These are phyloP conservation scores for Ardeotis arabs DNA, from an alignment of 2,113 vertebrate species.

Conservation along the genomic window DNA sequence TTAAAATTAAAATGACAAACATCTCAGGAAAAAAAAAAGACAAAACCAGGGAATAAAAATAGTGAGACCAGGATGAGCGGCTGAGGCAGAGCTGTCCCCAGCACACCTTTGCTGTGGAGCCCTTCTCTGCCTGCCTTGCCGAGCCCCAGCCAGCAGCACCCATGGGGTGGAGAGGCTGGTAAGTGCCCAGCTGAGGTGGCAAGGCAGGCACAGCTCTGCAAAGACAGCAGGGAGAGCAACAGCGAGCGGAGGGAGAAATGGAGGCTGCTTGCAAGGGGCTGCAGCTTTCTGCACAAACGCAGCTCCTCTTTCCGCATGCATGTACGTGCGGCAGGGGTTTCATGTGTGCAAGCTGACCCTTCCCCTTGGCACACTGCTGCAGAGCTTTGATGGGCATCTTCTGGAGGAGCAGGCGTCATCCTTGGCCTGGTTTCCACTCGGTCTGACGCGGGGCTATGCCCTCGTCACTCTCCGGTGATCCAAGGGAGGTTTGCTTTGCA, in stretches of 20 bases:
- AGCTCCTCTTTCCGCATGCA: background rate
- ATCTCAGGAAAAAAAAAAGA: background rate
- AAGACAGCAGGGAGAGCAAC: background rate
- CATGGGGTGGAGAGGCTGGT: background rate
- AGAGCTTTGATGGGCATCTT: background rate
- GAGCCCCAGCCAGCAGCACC: background rate
- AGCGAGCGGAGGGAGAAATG: background rate
- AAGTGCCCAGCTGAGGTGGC: background rate
- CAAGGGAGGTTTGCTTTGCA: background rate
- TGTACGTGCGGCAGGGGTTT: rapidly evolving
- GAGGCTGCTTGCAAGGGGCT: background rate
- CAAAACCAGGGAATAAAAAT: background rate
- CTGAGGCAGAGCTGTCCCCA: background rate
- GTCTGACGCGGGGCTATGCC: background rate
- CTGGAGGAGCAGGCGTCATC: background rate
- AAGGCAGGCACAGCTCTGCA: background rate
- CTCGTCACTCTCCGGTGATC: background rate
- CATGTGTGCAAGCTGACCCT: background rate
- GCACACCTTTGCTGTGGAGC: background rate
- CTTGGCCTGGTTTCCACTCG: background rate
- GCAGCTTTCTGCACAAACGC: background rate
- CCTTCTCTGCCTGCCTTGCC: background rate
- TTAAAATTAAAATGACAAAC: background rate
- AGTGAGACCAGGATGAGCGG: background rate
- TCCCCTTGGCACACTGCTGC: background rate